These are phyloP conservation scores for Cryptomyrus ogoouensis DNA, from an alignment of 2,113 vertebrate species.

Conservation along the genomic window DNA sequence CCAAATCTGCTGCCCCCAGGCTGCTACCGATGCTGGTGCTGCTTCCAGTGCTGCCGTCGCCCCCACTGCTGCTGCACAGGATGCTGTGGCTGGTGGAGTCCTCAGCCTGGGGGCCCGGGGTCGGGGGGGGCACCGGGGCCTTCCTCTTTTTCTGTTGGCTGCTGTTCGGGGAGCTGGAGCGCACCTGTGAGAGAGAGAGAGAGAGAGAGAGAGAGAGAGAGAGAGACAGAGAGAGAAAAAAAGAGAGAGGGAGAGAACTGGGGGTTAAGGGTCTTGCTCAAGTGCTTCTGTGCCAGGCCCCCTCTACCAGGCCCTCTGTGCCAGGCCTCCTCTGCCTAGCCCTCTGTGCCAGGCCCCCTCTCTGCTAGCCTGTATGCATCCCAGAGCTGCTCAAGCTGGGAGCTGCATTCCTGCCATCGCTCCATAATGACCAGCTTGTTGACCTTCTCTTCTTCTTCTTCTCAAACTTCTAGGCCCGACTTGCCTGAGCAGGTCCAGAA, in stretches of 20 bases:
- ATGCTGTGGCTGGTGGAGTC: conserved; percentile 66
- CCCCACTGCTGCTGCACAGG: conserved; percentile 54
- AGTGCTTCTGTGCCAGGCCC: too few relatives aligned
- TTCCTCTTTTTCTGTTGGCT: conserved; percentile 81
- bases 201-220: background rate
- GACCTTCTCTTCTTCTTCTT: background rate
- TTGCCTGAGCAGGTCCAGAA: conserved; percentile 10
- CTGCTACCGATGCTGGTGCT: conserved; percentile 44
- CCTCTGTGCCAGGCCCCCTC: background rate
- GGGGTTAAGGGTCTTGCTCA: too few relatives aligned
- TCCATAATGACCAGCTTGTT: background rate
- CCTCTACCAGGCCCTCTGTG: too few relatives aligned
- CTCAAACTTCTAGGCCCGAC: background rate
- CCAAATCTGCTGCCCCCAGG: conserved; percentile 54
- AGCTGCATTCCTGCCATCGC: background rate
- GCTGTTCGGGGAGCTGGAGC: conserved; percentile 57
- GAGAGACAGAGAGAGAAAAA: background rate
- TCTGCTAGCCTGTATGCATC: background rate
- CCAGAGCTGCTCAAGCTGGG: background rate
- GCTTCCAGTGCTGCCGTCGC: conserved; percentile 50
- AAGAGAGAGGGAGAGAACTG: background rate
- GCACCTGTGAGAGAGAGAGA: conserved; percentile 56
- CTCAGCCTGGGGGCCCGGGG: conserved; percentile 57
- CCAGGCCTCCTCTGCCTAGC: too few relatives aligned
- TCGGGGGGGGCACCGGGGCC: conserved; percentile 68